Percentiles rank a stretch among this genome's conserved stretches.
These are phyloP conservation scores for Macroglossus sobrinus DNA, from an alignment of 2,113 vertebrate genomes.

Conservation along the genomic window DNA sequence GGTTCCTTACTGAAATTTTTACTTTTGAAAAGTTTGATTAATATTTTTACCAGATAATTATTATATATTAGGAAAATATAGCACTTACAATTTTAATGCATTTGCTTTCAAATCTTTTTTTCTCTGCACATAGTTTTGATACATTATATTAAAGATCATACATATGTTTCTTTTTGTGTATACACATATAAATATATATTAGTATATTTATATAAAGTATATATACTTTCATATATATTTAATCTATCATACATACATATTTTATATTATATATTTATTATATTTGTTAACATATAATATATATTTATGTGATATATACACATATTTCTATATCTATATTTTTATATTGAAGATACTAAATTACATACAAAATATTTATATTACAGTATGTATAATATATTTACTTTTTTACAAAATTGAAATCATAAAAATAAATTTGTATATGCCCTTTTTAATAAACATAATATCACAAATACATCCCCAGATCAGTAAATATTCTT, in stretches of 20 bases:
- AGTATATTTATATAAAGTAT: background rate
- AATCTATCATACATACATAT: background rate
- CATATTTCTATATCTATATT: background rate
- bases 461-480: background rate
- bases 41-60: background rate
- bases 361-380: background rate
- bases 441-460: background rate
- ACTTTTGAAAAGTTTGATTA: background rate
- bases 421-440: constrained; percentile 33
- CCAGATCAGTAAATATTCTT: constrained; percentile 4
- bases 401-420: background rate
- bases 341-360: background rate
- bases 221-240: background rate
- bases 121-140: background rate
- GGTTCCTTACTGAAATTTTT: background rate
- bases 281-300: background rate
- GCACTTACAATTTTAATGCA: background rate
- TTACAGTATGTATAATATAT: background rate
- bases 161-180: background rate
- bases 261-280: background rate
- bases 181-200: background rate
- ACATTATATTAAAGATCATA: background rate
- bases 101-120: background rate
- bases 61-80: background rate
- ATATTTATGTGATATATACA: background rate